phyloP scores from a whole-genome alignment of 2,888 invertebrate genomes.

The Eupithecia subumbrata region DNA sequence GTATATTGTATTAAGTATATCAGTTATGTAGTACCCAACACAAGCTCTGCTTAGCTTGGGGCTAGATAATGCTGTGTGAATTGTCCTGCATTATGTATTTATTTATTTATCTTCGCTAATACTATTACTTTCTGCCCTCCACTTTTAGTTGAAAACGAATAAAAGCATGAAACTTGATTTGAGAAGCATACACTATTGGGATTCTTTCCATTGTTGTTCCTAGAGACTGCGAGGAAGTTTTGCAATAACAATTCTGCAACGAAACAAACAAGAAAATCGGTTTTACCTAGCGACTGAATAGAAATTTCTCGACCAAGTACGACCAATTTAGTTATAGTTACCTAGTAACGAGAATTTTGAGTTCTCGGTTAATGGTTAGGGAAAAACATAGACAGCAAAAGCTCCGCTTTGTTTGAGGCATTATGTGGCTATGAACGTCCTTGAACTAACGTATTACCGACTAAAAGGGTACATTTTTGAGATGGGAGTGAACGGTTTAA shows the following conservation, averaged over 20 bases:
- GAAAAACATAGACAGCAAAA: no score
- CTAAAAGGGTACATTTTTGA: no score
- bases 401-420: no score
- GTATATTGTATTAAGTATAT: no score
- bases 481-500: no score
- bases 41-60: no score
- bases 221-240: slow-evolving; percentile 51
- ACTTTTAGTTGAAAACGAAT: slow-evolving; percentile 19
- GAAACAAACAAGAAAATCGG: slow-evolving; percentile 47
- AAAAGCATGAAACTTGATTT: slow-evolving; percentile 19
- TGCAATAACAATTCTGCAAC: slow-evolving; percentile 58
- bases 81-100: no score
- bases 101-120: no score
- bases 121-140: slow-evolving; percentile 1
- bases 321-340: not conserved
- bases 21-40: no score
- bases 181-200: slow-evolving; percentile 32
- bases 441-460: no score
- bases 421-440: no score
- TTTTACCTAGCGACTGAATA: slow-evolving; percentile 38
- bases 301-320: not conserved
- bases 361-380: not conserved
- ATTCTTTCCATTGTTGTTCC: slow-evolving; percentile 39
- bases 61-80: no score
- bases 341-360: not conserved